phyloP scores from a whole-genome alignment of 2,797 vertebrate species.

The Coregonus sp. region DNA sequence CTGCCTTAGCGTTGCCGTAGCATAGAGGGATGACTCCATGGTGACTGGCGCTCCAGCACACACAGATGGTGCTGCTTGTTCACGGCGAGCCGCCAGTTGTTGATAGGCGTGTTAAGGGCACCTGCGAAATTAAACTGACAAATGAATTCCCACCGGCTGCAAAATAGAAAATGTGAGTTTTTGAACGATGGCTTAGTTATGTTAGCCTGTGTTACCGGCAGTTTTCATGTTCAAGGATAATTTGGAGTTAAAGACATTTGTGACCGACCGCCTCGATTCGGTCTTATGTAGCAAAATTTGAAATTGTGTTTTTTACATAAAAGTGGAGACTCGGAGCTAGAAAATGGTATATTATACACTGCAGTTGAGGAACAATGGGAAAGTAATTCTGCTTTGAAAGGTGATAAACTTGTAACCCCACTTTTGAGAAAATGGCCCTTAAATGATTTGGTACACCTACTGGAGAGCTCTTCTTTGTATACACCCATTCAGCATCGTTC shows the following conservation, averaged over 20 bases:
- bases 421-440: too few relatives aligned
- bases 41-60: constrained; percentile 54
- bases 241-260: neutral
- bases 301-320: neutral
- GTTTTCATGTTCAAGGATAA: neutral
- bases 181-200: constrained; percentile 53
- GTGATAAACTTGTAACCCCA: too few relatives aligned
- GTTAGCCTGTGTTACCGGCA: neutral
- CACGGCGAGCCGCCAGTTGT: constrained; percentile 53
- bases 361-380: too few relatives aligned
- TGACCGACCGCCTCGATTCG: too few relatives aligned
- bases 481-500: too few relatives aligned
- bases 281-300: neutral
- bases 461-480: too few relatives aligned
- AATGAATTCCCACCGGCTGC: constrained; percentile 67
- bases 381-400: too few relatives aligned
- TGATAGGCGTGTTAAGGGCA: constrained; percentile 66
- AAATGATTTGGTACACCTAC: too few relatives aligned
- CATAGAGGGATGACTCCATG: constrained; percentile 68
- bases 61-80: constrained; percentile 74
- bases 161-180: constrained; percentile 60
- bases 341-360: too few relatives aligned
- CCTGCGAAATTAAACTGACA: constrained; percentile 74
- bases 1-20: constrained; percentile 27
- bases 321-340: neutral